Evolutionary conservation across 2,888 invertebrate genomes (phyloP), one percentile per base, ranked within the genome.

Genomic region (Quadriops clusia): DNA sequence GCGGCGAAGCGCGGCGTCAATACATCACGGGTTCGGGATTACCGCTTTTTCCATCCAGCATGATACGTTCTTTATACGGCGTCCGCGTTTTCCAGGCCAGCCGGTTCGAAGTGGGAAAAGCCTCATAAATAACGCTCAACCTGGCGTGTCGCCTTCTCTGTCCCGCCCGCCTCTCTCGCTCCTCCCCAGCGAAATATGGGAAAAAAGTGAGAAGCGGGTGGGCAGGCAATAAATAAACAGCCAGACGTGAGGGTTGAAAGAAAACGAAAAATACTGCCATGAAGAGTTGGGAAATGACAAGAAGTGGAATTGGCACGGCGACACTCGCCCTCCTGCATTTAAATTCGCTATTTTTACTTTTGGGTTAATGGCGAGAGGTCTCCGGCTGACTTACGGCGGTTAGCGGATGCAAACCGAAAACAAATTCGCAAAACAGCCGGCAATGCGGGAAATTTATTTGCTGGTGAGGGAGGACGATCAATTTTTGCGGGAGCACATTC

Each of bases 91-190:
- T 45, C n/a, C 44, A 42, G 46, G 44, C 48, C 49, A 45, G 46
- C 46, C 44, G 43, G 51, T 46, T 49, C 51, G 50, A 51, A 53
- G 56, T 54, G 49, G 56, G 56, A 57, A 58, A 57, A 57, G 57
- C 54, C 52, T 52, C 55, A 60, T 61, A 61, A 61, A 61, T 61
- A 60, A 61, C 58, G 54, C 54, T 56, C 56, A 57, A 58, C 53
- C 54, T 56, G 57, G 26, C 22, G 24, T 41, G 32, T 37, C 39
- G 37, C 36, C 37, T 26, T 38, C 39, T 37, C 36, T 36, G 40
- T 37, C 40, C 39, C 32, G 33, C 34, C 36, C 34, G 33, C 28
- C 36, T 37, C 44, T n/a, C n/a, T n/a, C n/a, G n/a, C 43, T 41
- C 42, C 44, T 47, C 51, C 45, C 46, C 41, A 37, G 46, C 51